phyloP scores from a whole-genome alignment of 1,140 invertebrate genomes.

The Drosophila ambigua region DNA sequence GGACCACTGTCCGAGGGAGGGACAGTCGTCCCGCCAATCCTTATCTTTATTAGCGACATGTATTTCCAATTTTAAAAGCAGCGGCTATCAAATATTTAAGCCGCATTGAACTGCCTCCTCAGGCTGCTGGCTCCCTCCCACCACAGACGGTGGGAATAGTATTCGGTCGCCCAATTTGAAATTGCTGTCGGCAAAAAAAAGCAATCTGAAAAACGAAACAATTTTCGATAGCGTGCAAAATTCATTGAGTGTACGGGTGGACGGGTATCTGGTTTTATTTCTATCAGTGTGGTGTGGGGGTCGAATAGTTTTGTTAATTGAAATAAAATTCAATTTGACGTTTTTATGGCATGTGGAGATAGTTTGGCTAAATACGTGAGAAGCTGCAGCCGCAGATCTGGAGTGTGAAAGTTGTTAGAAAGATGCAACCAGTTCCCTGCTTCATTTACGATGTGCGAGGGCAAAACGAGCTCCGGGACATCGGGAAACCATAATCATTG shows the following conservation, averaged over 20 bases:
- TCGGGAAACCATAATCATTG: slow-evolving; percentile 19
- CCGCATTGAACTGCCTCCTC: background rate
- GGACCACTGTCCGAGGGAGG: background rate
- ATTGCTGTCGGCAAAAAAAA: slow-evolving; percentile 31
- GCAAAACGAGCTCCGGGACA: slow-evolving; percentile 16
- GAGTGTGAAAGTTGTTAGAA: slow-evolving; percentile 67
- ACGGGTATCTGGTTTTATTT: slow-evolving; percentile 45
- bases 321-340: slow-evolving; percentile 81
- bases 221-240: slow-evolving; percentile 62
- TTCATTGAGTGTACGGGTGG: slow-evolving; percentile 35
- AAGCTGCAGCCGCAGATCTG: slow-evolving; percentile 43
- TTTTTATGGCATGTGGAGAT: slow-evolving; percentile 75
- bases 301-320: slow-evolving; percentile 76
- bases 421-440: slow-evolving; percentile 55
- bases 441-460: slow-evolving; percentile 46
- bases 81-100: slow-evolving; percentile 56
- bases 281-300: slow-evolving; percentile 23
- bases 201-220: background rate
- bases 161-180: slow-evolving; percentile 35
- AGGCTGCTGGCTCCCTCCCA: background rate
- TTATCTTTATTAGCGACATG: slow-evolving; percentile 71
- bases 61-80: slow-evolving; percentile 61
- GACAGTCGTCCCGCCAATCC: background rate
- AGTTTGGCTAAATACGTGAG: slow-evolving; percentile 73
- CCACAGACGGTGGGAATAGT: slow-evolving; percentile 8